Conservation (phyloP, 2,888 invertebrate species). For the Leptopterna dolabrata region DNA sequence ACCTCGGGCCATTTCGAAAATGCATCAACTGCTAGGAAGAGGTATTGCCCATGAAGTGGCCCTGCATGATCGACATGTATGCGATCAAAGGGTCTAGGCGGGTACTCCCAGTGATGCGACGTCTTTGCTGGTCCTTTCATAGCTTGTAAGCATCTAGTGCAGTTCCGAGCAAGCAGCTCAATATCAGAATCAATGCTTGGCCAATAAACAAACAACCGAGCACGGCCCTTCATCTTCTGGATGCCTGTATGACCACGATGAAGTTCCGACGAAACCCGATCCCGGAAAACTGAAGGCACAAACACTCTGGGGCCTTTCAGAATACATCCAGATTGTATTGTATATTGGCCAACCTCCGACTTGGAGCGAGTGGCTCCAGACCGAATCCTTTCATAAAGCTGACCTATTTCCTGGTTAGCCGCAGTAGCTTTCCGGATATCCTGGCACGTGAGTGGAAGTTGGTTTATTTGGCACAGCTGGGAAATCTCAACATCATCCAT, state of each 20-base stretch:
- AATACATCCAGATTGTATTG: background rate
- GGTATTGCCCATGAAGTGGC: constrained; percentile 57
- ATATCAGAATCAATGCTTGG: constrained; percentile 61
- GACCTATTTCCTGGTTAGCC: background rate
- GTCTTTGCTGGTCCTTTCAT: background rate
- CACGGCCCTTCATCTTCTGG: background rate
- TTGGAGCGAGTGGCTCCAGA: background rate
- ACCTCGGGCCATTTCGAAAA: constrained; percentile 23
- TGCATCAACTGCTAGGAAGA: constrained; percentile 61
- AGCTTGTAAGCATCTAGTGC: constrained; percentile 34
- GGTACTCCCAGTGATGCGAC: background rate
- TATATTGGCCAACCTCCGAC: background rate
- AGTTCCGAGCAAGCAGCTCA: constrained; percentile 58
- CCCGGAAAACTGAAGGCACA: background rate
- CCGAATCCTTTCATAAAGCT: background rate
- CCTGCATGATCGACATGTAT: constrained; percentile 63
- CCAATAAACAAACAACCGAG: constrained; percentile 60
- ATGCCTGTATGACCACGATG: background rate
- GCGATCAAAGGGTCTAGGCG: constrained; percentile 59
- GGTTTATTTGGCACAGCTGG: background rate
- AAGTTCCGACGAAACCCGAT: background rate
- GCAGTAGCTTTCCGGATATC: background rate
- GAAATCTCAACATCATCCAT: background rate
- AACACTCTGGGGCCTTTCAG: background rate
- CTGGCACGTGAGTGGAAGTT: background rate